Evolutionary conservation across 37 sponge, comb jelly and placozoan genomes (phyloP).

Genomic region (Beroe forskalii): DNA sequence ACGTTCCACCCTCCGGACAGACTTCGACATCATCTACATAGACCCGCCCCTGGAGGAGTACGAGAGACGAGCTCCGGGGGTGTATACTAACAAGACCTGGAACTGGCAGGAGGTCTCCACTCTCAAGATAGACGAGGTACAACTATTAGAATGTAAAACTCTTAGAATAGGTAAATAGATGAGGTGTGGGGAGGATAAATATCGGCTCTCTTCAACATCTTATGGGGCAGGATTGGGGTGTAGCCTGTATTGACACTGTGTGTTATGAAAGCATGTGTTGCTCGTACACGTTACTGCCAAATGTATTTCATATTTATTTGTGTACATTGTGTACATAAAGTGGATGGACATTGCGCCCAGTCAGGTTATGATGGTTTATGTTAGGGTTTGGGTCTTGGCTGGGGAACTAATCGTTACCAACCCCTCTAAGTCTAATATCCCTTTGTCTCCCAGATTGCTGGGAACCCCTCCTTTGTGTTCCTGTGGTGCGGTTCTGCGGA

Average conservation of each 20-base stretch:
- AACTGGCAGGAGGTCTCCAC: constrained; percentile 81
- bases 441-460: background rate
- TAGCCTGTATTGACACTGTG: too few species aligned
- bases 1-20: constrained; percentile 65
- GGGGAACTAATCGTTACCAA: too few species aligned
- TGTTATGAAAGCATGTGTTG: too few species aligned
- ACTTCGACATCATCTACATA: constrained; percentile 89
- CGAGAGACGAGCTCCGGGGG: constrained; percentile 79
- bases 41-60: constrained; percentile 96
- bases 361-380: too few species aligned
- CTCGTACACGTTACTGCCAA: too few species aligned
- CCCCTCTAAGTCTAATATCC: too few species aligned
- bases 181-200: too few species aligned
- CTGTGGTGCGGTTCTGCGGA: constrained; percentile 92
- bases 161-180: too few species aligned
- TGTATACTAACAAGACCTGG: constrained; percentile 77
- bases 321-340: constrained; percentile 77
- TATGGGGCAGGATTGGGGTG: background rate
- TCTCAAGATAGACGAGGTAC: constrained; percentile 8
- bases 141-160: too few species aligned
- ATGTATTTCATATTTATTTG: background rate
- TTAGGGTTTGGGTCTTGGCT: too few species aligned
- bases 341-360: constrained; percentile 78
- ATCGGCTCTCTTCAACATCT: too few species aligned
- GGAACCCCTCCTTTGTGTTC: constrained; percentile 78